Conservation (phyloP, 1,140 invertebrate species). For the Ditylenchus dipsaci region DNA sequence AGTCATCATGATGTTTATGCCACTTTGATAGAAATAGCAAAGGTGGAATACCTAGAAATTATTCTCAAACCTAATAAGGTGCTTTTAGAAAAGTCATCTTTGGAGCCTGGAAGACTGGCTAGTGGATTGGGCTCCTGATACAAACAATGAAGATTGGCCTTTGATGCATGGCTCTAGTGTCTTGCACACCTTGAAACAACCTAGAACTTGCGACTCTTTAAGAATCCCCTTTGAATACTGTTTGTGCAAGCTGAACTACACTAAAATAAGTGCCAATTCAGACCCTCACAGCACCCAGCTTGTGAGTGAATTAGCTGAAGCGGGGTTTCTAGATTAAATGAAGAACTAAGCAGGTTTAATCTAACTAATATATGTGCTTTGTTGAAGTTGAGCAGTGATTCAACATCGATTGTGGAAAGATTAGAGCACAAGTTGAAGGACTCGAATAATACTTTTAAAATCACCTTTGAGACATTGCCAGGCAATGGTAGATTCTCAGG, state of each 20-base stretch:
- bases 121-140: neutral
- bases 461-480: conserved; percentile 3
- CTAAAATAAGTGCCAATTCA: neutral
- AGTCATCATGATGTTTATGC: no score
- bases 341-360: neutral
- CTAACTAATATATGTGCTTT: neutral
- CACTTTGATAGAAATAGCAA: conserved; percentile 31
- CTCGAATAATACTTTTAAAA: conserved; percentile 1
- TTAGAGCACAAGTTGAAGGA: neutral
- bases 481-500: conserved; percentile 12
- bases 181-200: neutral
- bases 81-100: neutral
- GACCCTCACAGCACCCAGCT: neutral
- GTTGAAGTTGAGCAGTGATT: neutral
- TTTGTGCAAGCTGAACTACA: neutral
- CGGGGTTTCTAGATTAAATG: neutral
- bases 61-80: neutral
- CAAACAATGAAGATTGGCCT: neutral
- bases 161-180: neutral
- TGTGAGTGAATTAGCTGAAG: conserved; percentile 1
- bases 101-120: neutral
- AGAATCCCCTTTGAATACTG: conserved; percentile 21
- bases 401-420: neutral
- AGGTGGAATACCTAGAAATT: no score
- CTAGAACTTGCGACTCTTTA: neutral